A percentile compares a stretch with the other conserved stretches of the same genome.
These are phyloP conservation scores for Trochalopteron elliotii DNA, from an alignment of 2,113 vertebrate genomes.

Conservation along the genomic window DNA sequence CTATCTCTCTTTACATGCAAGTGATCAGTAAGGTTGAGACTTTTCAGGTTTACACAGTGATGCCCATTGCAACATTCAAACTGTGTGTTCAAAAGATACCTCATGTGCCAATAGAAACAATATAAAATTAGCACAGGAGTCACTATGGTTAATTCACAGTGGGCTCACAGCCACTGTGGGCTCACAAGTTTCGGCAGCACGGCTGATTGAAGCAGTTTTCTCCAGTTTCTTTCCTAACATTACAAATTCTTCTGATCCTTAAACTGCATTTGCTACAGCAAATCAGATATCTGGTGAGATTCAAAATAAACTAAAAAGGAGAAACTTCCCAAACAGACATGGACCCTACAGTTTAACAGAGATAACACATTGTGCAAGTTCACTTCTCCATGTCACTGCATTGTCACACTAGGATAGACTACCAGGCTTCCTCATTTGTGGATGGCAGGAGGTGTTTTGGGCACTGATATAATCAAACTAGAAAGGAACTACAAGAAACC, in stretches of 20 bases:
- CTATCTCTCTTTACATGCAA: fast-evolving
- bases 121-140: background rate
- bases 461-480: background rate
- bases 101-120: background rate
- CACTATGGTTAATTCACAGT: background rate
- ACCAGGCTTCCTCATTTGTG: background rate
- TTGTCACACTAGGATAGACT: background rate
- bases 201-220: background rate
- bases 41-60: background rate
- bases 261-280: background rate
- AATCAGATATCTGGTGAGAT: background rate
- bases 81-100: background rate
- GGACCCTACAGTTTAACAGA: background rate
- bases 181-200: background rate
- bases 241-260: background rate
- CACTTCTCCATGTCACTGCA: background rate
- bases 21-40: background rate
- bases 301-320: background rate
- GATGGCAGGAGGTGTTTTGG: background rate
- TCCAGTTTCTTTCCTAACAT: background rate
- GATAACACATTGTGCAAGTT: background rate
- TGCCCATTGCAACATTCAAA: background rate
- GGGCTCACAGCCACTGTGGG: background rate
- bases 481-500: background rate
- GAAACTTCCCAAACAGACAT: background rate